phyloP scores from a whole-genome alignment of 2,797 vertebrate species.

The Peromyscus nudipes region DNA sequence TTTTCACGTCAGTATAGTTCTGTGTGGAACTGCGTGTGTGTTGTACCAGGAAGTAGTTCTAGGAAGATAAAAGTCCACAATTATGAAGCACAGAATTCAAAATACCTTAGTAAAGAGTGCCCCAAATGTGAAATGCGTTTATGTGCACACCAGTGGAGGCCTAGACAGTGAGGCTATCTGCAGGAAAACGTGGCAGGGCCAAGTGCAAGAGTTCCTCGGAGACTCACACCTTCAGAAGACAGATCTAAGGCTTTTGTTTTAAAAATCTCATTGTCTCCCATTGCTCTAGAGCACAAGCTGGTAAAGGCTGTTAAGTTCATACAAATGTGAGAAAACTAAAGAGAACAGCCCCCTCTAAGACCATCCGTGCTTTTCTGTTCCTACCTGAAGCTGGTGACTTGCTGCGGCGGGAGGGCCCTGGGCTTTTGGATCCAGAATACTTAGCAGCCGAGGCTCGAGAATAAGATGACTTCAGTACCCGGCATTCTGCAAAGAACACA shows the following conservation, averaged over 20 bases:
- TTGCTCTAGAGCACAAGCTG: background rate
- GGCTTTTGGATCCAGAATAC: constrained; percentile 92
- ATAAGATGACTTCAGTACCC: constrained; percentile 94
- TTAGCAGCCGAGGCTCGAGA: constrained; percentile 90
- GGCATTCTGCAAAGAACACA: constrained; percentile 91
- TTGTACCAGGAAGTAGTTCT: background rate
- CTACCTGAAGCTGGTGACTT: constrained; percentile 97
- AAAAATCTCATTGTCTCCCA: background rate
- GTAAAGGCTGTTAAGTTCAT: background rate
- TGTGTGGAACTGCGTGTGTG: background rate
- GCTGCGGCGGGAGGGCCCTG: constrained; percentile 92
- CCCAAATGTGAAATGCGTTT: background rate
- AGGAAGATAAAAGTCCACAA: constrained; percentile 1
- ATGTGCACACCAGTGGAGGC: background rate
- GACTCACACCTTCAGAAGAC: background rate
- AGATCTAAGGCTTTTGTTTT: background rate
- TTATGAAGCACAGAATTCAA: background rate
- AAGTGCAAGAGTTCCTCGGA: background rate
- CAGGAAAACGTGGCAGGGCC: constrained; percentile 43
- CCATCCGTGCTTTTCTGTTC: background rate
- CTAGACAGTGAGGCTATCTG: background rate
- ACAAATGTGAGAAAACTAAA: background rate
- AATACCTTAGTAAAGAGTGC: background rate
- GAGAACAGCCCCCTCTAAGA: background rate
- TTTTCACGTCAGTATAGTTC: background rate